Evolutionary conservation across 2,888 invertebrate genomes (phyloP).

Genomic region (Ligdia adustata): DNA sequence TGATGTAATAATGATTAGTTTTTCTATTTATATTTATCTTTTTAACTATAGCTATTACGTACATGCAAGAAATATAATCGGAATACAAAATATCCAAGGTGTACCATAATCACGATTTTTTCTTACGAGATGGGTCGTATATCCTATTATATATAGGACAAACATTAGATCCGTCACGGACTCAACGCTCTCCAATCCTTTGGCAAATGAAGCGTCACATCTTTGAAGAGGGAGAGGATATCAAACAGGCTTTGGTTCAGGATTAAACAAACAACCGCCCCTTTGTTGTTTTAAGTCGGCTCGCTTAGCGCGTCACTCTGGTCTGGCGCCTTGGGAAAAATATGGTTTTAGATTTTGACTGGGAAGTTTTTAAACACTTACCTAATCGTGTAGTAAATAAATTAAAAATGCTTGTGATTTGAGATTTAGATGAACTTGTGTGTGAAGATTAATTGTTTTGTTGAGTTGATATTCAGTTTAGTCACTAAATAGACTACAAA

Average conservation of each 20-base stretch:
- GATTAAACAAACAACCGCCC: constrained; percentile 44
- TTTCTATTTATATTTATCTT: too few species aligned
- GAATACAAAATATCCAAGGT: too few species aligned
- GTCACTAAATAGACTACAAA: too few species aligned
- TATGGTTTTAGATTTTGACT: not conserved
- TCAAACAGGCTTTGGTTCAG: constrained; percentile 41
- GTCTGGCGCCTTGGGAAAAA: constrained; percentile 20
- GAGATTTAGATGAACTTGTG: not conserved
- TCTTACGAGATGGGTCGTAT: too few species aligned
- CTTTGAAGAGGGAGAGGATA: constrained; percentile 23
- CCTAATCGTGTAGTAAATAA: not conserved
- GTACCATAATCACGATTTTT: too few species aligned
- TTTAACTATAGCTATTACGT: too few species aligned
- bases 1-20: too few species aligned
- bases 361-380: not conserved
- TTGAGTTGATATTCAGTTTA: too few species aligned
- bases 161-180: constrained; percentile 13
- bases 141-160: too few species aligned
- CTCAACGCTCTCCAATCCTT: constrained; percentile 30
- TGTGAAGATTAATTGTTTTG: too few species aligned
- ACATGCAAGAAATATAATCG: too few species aligned
- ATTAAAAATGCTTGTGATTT: not conserved
- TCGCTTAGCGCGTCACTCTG: constrained; percentile 36
- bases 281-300: constrained; percentile 50
- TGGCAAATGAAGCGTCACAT: constrained; percentile 36